Conservation (phyloP, 2,888 invertebrate genomes). For the Automeris io region DNA sequence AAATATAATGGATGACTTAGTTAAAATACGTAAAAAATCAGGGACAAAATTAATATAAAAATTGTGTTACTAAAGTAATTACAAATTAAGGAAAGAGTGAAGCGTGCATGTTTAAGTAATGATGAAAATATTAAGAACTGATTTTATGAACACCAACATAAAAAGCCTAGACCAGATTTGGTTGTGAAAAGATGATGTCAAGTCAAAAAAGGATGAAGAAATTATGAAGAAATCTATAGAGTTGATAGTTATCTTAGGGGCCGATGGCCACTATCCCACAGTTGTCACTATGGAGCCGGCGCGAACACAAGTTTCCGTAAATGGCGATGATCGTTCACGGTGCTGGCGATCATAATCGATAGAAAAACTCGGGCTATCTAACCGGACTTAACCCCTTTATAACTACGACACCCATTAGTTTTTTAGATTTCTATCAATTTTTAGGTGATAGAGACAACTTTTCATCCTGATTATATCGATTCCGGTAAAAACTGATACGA, state of each 20-base stretch:
- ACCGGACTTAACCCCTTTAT: constrained; percentile 67
- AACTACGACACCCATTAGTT: constrained; percentile 30
- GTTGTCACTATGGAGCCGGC: constrained; percentile 59
- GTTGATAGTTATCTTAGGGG: constrained; percentile 51
- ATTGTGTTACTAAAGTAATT: too few species aligned
- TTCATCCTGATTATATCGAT: constrained; percentile 32
- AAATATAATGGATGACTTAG: too few species aligned
- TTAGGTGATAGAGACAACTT: constrained; percentile 18
- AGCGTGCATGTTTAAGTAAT: too few species aligned
- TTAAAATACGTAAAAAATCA: too few species aligned
- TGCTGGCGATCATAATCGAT: constrained; percentile 56
- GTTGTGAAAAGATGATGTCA: constrained; percentile 19
- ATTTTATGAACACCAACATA: too few species aligned
- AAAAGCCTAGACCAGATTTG: constrained; percentile 5
- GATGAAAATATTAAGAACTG: too few species aligned
- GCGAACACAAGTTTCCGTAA: constrained; percentile 61
- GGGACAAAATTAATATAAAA: too few species aligned
- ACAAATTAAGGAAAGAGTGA: too few species aligned
- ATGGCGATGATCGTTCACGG: constrained; percentile 50
- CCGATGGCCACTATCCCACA: constrained; percentile 63
- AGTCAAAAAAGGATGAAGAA: constrained; percentile 50
- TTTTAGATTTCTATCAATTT: constrained; percentile 15
- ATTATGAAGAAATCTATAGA: constrained; percentile 59
- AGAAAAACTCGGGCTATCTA: constrained; percentile 63
- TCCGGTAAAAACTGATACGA: constrained; percentile 37